Base-by-base conservation (phyloP, 2,888 invertebrate species). In the Steinernema hermaphroditum region DNA sequence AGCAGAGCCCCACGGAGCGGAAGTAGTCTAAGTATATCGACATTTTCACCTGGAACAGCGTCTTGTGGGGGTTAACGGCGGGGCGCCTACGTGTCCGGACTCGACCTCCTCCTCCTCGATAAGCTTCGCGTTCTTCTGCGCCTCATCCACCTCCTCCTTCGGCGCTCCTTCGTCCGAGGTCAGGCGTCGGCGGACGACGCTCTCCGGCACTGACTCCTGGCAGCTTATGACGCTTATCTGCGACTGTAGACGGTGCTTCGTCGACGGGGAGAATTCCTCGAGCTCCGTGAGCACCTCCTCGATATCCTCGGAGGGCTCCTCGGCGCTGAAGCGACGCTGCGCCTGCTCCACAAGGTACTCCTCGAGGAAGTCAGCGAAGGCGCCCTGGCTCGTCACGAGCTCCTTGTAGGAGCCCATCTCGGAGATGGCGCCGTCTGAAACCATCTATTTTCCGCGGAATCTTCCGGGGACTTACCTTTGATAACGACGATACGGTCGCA, bases 401-500 rank as follows among this genome's bases (percentile, higher is more conserved):
- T 96, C 92, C 81, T 92, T 91, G 88, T 96, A 97, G 1, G 93
- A 92, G 71, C 97, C 97, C 69, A 90, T 90, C 88, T 96, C 96
- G 0, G 93, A 92, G 24, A 97, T 91, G 83, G 91, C 90, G 0
- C 97, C 97, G 83, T 93, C 90, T 68, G 37, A 50, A 74, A 44
- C 6, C 2, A 54, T n/a, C n/a, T n/a, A n/a, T n/a, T n/a, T n/a
- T n/a, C n/a, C n/a, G n/a, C n/a, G n/a, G n/a, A n/a, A n/a, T n/a
- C n/a, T n/a, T n/a, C n/a, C n/a, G n/a, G 6, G 27, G n/a, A 46
- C 9, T 84, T 85, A 83, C 84, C 90, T 85, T 92, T 92, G 83
- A 98, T 88, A 2, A 97, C 96, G 77, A 95, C 89, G 77, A 98
- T 94, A 83, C 92, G 90, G 88, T 97, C 94, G 2, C 93, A 93